Evolutionary conservation across 2,888 invertebrate genomes (phyloP).

Genomic region (Creontiades dilutus): DNA sequence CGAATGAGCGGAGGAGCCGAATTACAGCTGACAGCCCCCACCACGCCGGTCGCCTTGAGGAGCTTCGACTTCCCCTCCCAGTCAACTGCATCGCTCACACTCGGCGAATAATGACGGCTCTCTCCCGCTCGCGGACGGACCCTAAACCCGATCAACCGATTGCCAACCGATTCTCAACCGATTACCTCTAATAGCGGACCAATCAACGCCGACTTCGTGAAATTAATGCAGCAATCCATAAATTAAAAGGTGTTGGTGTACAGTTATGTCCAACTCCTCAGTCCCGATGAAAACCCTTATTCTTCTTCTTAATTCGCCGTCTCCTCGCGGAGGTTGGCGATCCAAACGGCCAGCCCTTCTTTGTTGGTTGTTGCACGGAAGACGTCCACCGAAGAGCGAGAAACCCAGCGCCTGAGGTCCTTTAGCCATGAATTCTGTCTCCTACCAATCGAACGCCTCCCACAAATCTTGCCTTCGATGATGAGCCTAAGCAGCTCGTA

Average conservation of each 20-base stretch:
- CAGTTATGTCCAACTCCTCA: too few relatives aligned
- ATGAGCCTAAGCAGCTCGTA: too few relatives aligned
- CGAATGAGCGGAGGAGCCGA: conserved; percentile 17
- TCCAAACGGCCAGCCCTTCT: too few relatives aligned
- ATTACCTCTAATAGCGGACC: conserved; percentile 27
- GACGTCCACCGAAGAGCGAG: too few relatives aligned
- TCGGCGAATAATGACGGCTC: background rate
- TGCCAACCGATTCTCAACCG: background rate
- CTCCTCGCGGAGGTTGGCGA: too few relatives aligned
- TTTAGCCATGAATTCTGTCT: too few relatives aligned
- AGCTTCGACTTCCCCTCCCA: background rate
- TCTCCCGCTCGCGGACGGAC: background rate
- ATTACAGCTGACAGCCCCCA: background rate
- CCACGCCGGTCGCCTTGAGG: background rate
- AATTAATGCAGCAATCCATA: background rate
- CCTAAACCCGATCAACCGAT: conserved; percentile 30
- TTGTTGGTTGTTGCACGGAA: too few relatives aligned
- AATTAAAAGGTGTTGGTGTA: background rate
- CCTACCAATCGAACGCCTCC: too few relatives aligned
- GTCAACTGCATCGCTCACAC: background rate
- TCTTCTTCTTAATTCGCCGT: too few relatives aligned
- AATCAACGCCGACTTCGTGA: background rate
- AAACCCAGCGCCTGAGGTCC: too few relatives aligned
- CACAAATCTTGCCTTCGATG: too few relatives aligned
- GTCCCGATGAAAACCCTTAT: too few relatives aligned